Percentiles rank a stretch among this genome's conserved stretches.
These are phyloP conservation scores for Punctoribates punctum DNA, from an alignment of 2,888 invertebrate species.

Conservation along the genomic window DNA sequence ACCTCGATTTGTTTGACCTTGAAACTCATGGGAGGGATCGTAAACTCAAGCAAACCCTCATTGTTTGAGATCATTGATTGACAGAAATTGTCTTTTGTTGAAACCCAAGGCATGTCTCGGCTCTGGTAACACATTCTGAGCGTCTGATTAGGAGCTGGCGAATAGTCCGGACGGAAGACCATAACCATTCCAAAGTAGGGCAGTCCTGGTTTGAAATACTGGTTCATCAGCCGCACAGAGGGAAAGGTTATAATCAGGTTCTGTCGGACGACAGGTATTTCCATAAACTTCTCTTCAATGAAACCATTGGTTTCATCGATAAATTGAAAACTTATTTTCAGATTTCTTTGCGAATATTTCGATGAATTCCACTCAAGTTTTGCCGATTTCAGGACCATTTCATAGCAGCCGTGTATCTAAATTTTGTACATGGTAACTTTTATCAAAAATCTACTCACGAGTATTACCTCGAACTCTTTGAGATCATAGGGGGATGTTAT, in stretches of 20 bases:
- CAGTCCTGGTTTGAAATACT: conserved; percentile 35
- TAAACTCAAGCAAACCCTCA: background rate
- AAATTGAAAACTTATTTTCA: conserved; percentile 6
- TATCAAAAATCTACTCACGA: no score
- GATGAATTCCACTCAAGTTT: background rate
- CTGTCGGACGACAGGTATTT: background rate
- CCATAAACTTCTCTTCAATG: background rate
- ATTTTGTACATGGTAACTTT: background rate
- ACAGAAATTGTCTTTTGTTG: background rate
- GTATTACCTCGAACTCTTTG: background rate
- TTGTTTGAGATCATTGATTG: background rate
- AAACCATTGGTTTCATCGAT: background rate
- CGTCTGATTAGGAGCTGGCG: background rate
- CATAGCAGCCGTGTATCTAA: conserved; percentile 4
- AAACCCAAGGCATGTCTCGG: conserved; percentile 10
- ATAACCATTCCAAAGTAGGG: conserved; percentile 32
- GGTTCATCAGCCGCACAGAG: conserved; percentile 9
- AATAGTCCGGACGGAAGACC: conserved; percentile 23
- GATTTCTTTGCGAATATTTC: conserved; percentile 1
- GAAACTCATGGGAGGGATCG: background rate
- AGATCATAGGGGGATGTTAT: background rate
- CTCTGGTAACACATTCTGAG: conserved; percentile 24
- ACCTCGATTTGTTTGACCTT: conserved; percentile 9
- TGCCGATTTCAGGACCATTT: background rate
- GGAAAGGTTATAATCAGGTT: background rate